Conservation (phyloP, 2,888 invertebrate genomes). For the Polydrusus tereticollis region DNA sequence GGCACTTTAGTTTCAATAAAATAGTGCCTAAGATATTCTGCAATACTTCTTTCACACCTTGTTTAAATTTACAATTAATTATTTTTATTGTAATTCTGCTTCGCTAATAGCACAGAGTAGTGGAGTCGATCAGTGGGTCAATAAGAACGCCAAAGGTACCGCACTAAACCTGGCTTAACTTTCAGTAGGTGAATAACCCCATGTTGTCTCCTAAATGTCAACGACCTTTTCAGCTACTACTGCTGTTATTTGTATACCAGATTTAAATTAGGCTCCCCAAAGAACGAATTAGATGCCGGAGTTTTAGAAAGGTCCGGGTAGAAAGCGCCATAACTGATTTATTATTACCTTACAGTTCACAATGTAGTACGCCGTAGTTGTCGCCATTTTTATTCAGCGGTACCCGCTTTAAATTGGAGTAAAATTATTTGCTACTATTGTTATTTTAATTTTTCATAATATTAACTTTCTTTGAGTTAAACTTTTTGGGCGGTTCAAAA, state of each 20-base stretch:
- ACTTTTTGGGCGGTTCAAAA: too few species aligned
- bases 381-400: neutral
- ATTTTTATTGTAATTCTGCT: constrained; percentile 26
- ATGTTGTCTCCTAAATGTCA: constrained; percentile 61
- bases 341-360: constrained; percentile 34
- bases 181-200: constrained; percentile 66
- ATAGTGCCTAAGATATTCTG: too few species aligned
- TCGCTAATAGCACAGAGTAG: constrained; percentile 27
- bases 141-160: constrained; percentile 53
- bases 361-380: constrained; percentile 30
- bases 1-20: too few species aligned
- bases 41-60: too few species aligned
- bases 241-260: constrained; percentile 27
- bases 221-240: constrained; percentile 58
- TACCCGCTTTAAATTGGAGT: neutral
- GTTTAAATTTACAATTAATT: too few species aligned
- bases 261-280: constrained; percentile 40
- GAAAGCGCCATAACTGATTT: constrained; percentile 45
- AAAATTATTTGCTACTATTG: neutral
- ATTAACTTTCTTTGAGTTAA: too few species aligned
- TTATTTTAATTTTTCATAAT: neutral
- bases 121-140: constrained; percentile 54
- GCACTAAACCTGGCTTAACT: constrained; percentile 54
- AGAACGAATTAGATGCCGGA: constrained; percentile 30
- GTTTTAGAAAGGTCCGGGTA: constrained; percentile 47